Percentiles rank a stretch among this genome's conserved stretches.
These are phyloP conservation scores for Pteria penguin DNA, from an alignment of 2,888 invertebrate species.

Conservation along the genomic window DNA sequence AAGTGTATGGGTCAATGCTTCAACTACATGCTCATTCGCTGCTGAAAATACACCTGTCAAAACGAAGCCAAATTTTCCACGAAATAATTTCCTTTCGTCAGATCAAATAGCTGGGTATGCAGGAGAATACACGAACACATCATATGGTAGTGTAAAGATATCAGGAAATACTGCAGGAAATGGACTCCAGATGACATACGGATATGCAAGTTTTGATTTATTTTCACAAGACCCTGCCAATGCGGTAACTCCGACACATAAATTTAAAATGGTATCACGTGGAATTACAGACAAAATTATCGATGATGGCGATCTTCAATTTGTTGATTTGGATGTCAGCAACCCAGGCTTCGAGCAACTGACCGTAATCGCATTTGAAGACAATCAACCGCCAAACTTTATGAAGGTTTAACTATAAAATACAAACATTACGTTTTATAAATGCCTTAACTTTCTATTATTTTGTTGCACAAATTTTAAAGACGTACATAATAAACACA, in stretches of 20 bases:
- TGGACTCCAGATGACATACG: neutral
- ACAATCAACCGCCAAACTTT: neutral
- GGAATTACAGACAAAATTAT: neutral
- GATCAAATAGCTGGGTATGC: neutral
- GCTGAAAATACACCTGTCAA: neutral
- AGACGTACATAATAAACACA: too few relatives aligned
- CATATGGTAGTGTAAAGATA: neutral
- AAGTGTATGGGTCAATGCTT: neutral
- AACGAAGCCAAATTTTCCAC: neutral
- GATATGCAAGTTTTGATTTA: neutral
- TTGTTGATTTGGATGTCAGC: neutral
- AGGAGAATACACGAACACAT: neutral
- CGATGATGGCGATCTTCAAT: neutral
- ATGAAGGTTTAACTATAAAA: too few relatives aligned
- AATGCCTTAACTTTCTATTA: too few relatives aligned
- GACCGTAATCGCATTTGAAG: neutral
- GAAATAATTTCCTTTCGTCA: neutral
- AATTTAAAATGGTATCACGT: neutral
- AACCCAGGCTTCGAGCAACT: neutral
- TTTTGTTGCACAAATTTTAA: too few relatives aligned
- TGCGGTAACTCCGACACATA: neutral
- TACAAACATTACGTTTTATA: too few relatives aligned
- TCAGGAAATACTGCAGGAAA: neutral
- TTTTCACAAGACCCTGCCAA: neutral
- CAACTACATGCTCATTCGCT: neutral